Conservation (phyloP, 2,888 invertebrate species). For the Dendrolimus pini region DNA sequence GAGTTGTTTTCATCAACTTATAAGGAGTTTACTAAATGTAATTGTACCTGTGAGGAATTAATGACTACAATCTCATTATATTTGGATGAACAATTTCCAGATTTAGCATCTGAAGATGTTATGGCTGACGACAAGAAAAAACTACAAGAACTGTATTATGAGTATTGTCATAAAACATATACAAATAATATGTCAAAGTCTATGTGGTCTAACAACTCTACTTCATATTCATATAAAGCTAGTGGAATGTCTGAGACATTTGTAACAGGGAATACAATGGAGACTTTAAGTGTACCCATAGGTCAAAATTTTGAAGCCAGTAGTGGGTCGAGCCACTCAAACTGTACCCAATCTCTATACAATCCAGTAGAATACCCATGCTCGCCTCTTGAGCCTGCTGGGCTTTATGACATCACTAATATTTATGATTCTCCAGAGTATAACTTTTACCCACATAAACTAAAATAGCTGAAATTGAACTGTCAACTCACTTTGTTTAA, state of each 20-base stretch:
- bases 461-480: slow-evolving; percentile 28
- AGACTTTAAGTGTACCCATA: too few species aligned
- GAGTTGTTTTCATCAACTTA: not conserved
- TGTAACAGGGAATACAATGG: not conserved
- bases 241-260: not conserved
- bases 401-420: slow-evolving; percentile 8
- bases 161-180: slow-evolving; percentile 5
- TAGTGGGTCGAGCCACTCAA: too few species aligned
- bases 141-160: slow-evolving; percentile 29
- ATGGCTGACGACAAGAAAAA: slow-evolving; percentile 27
- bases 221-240: not conserved
- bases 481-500: not conserved
- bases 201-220: too few species aligned
- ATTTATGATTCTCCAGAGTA: slow-evolving; percentile 48
- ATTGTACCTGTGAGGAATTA: slow-evolving; percentile 33
- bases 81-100: slow-evolving; percentile 25
- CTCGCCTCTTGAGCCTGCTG: slow-evolving; percentile 3
- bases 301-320: too few species aligned
- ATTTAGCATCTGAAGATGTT: slow-evolving; percentile 28
- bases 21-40: not conserved
- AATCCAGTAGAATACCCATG: slow-evolving; percentile 6
- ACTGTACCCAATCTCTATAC: too few species aligned
- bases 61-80: slow-evolving; percentile 37
- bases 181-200: too few species aligned
- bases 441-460: slow-evolving; percentile 50